Conservation (phyloP, 2,797 vertebrate genomes). For the Helicolenus hilgendorfi region DNA sequence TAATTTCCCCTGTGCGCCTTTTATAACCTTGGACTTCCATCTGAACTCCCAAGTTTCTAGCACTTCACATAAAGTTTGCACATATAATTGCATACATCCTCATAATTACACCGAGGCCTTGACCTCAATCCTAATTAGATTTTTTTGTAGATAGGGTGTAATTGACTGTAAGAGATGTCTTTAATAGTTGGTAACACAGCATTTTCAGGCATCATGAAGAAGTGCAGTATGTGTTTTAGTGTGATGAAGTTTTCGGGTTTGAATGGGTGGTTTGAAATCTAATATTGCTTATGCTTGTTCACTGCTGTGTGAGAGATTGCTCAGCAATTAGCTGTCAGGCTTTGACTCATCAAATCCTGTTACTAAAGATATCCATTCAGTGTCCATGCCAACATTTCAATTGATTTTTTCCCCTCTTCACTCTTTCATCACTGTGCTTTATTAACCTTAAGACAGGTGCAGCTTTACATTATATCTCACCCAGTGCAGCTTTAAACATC, state of each 20-base stretch:
- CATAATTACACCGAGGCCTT: constrained; percentile 44
- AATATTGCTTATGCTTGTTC: not conserved
- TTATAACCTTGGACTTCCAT: constrained; percentile 42
- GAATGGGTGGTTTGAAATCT: not conserved
- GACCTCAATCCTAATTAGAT: constrained; percentile 47
- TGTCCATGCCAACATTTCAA: not conserved
- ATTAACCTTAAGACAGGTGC: not conserved
- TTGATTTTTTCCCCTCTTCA: not conserved
- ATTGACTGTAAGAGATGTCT: not conserved
- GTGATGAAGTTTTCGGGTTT: not conserved
- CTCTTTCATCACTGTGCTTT: not conserved
- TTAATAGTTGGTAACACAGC: not conserved
- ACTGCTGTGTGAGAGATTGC: not conserved
- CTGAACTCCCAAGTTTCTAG: constrained; percentile 26
- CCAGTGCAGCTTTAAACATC: not conserved
- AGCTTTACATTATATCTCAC: not conserved
- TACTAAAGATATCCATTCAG: not conserved
- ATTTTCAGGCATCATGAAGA: not conserved
- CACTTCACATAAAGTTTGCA: constrained; percentile 40
- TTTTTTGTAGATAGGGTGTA: not conserved
- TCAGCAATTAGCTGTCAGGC: constrained; percentile 3
- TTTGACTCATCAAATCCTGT: constrained; percentile 14
- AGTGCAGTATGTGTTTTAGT: not conserved
- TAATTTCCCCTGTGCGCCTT: constrained; percentile 28
- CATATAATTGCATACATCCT: constrained; percentile 46